Evolutionary conservation across 2,797 vertebrate species (phyloP).

Genomic region (Dryobates pubescens): DNA sequence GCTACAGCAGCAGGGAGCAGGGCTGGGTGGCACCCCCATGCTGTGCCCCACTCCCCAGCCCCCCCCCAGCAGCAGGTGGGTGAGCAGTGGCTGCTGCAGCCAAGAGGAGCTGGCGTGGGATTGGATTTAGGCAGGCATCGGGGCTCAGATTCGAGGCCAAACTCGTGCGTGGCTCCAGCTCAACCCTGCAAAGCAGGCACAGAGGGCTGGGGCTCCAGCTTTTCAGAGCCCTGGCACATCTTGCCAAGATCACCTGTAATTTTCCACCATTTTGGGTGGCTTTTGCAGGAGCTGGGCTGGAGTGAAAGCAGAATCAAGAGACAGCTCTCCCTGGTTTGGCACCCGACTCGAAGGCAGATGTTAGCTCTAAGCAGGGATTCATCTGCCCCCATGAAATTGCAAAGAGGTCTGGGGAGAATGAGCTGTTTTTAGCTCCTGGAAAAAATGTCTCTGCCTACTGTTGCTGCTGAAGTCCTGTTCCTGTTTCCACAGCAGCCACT

Average conservation of each 20-base stretch:
- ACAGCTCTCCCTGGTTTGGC: constrained; percentile 2
- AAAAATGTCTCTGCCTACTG: constrained; percentile 34
- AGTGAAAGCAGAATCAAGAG: background rate
- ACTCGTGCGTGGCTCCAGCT: background rate
- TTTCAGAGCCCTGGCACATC: background rate
- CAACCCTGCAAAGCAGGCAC: rapidly evolving
- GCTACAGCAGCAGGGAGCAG: background rate
- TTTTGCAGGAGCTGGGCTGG: background rate
- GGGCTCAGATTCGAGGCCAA: background rate
- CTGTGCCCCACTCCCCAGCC: background rate
- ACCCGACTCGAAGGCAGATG: constrained; percentile 34
- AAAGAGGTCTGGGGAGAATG: constrained; percentile 17
- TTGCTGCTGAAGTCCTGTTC: constrained; percentile 32
- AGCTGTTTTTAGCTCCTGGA: constrained; percentile 37
- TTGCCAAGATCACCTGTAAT: background rate
- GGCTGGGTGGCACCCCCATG: background rate
- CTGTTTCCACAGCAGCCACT: constrained; percentile 47
- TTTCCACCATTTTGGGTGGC: background rate
- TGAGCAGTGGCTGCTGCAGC: rapidly evolving
- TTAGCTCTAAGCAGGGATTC: background rate
- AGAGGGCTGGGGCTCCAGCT: background rate
- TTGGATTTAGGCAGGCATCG: background rate
- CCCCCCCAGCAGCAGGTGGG: rapidly evolving
- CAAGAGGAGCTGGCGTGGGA: background rate
- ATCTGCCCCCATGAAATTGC: background rate